phyloP scores from a whole-genome alignment of 2,113 vertebrate genomes.

The Ptychochromis oligacanthus region DNA sequence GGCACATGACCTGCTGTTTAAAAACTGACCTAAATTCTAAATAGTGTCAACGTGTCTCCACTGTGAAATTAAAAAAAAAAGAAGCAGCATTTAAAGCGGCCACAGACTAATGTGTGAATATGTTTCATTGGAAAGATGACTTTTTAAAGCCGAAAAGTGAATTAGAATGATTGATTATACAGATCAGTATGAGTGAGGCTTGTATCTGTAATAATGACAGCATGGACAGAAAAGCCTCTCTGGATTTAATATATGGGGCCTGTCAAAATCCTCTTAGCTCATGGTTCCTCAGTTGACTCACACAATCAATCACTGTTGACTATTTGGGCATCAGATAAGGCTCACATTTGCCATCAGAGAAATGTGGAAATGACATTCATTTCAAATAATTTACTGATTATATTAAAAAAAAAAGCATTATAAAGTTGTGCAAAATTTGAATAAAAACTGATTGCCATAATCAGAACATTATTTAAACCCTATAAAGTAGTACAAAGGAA shows the following conservation, averaged over 20 bases:
- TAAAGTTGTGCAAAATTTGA: background rate
- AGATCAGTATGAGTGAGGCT: conserved; percentile 37
- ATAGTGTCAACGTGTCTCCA: conserved; percentile 12
- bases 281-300: conserved; percentile 33
- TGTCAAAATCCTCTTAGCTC: conserved; percentile 62
- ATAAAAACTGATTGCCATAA: background rate
- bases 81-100: background rate
- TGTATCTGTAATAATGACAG: conserved; percentile 51
- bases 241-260: conserved; percentile 56
- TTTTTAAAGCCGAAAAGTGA: conserved; percentile 15
- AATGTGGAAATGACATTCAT: background rate
- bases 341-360: background rate
- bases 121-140: background rate
- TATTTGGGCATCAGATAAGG: conserved; percentile 17
- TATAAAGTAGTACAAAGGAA: background rate
- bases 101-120: background rate
- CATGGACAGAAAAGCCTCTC: conserved; percentile 30
- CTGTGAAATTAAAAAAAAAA: conserved; percentile 19
- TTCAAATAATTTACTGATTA: background rate
- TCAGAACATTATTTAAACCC: accelerated
- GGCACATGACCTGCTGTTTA: conserved; percentile 31
- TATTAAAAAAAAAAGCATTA: background rate
- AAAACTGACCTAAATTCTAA: conserved; percentile 51
- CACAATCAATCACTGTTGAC: conserved; percentile 59
- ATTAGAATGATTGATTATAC: conserved; percentile 48